phyloP scores from a whole-genome alignment of 2,113 vertebrate species.

The Ascaphus truei region DNA sequence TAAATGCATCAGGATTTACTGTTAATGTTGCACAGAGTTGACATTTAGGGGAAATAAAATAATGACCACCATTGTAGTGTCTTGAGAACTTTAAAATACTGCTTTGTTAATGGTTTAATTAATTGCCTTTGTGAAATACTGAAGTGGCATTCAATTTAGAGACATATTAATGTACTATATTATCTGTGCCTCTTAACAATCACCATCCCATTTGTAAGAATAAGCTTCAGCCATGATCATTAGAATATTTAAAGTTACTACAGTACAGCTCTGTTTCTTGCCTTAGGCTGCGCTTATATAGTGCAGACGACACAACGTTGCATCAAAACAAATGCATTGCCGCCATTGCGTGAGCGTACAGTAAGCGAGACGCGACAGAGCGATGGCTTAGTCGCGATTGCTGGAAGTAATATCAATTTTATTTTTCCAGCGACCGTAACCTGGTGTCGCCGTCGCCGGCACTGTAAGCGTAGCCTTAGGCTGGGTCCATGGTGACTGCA shows the following conservation, averaged over 20 bases:
- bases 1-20: not conserved
- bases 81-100: not conserved
- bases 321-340: too few species aligned
- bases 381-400: too few species aligned
- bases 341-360: too few species aligned
- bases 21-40: not conserved
- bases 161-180: not conserved
- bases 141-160: not conserved
- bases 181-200: not conserved
- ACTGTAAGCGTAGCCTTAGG: too few species aligned
- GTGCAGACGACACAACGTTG: too few species aligned
- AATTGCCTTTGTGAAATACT: conserved; percentile 10
- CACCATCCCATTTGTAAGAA: not conserved
- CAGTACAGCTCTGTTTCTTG: too few species aligned
- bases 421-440: too few species aligned
- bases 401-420: too few species aligned
- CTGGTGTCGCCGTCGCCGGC: too few species aligned
- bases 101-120: conserved; percentile 16
- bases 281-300: too few species aligned
- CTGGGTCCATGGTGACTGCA: too few species aligned
- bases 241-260: not conserved
- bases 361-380: too few species aligned
- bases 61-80: not conserved
- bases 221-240: not conserved
- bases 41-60: not conserved